Conservation (phyloP, 1,140 invertebrate species). For the Yoshiicerus persimilis region DNA sequence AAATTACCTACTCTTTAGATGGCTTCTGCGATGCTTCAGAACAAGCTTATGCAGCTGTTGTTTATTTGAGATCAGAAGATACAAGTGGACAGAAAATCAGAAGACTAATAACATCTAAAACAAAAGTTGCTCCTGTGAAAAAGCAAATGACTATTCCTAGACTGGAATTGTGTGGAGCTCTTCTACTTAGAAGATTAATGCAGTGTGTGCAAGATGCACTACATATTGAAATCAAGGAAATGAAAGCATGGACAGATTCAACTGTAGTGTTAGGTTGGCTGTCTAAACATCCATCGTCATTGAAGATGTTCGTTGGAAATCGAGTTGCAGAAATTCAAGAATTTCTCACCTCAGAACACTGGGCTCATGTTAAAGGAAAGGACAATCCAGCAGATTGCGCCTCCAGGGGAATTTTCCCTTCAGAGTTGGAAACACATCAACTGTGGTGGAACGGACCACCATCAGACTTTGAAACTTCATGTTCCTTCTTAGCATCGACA, state of each 20-base stretch:
- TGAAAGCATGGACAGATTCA: constrained; percentile 52
- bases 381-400: not conserved
- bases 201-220: not conserved
- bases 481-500: not conserved
- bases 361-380: no score
- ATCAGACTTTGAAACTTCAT: no score
- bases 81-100: not conserved
- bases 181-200: not conserved
- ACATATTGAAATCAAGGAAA: not conserved
- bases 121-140: not conserved
- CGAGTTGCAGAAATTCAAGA: not conserved
- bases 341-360: no score
- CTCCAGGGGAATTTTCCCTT: no score
- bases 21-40: constrained; percentile 14
- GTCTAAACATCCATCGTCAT: constrained; percentile 48
- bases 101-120: not conserved
- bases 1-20: not conserved
- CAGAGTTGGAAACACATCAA: not conserved
- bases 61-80: not conserved
- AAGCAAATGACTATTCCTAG: not conserved
- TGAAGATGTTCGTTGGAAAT: constrained; percentile 55
- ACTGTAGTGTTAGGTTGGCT: constrained; percentile 52
- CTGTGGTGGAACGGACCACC: constrained; percentile 32
- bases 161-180: not conserved
- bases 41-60: not conserved